A percentile compares a stretch with the other conserved stretches of the same genome.
Conservation (phyloP, 2,888 invertebrate genomes). For the Acanthopleura granulata region DNA sequence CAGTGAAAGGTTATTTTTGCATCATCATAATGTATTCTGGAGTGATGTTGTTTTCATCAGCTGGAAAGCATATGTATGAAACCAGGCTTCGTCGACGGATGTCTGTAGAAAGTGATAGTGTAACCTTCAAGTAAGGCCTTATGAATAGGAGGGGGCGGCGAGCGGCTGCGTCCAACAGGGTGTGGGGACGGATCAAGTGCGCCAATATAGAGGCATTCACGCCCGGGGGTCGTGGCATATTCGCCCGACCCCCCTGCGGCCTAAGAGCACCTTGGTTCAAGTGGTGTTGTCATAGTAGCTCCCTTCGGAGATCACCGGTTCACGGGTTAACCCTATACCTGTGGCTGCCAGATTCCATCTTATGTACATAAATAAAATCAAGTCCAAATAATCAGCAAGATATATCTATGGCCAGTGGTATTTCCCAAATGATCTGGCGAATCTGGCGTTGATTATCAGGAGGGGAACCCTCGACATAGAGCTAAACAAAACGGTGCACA, state of each 20-base stretch:
- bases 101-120: conserved; percentile 12
- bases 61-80: background rate
- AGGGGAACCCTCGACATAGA: no score
- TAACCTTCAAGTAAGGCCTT: background rate
- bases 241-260: background rate
- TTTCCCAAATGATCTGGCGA: conserved; percentile 7
- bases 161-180: background rate
- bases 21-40: conserved; percentile 11
- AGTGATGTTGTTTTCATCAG: conserved; percentile 12
- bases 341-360: background rate
- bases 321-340: background rate
- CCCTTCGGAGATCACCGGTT: background rate
- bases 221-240: conserved; percentile 13
- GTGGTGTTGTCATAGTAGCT: conserved; percentile 1
- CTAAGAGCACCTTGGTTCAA: conserved; percentile 6
- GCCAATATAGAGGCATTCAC: no score
- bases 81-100: background rate
- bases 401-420: background rate
- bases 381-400: background rate
- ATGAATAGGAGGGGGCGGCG: conserved; percentile 10
- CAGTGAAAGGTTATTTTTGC: conserved; percentile 8
- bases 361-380: conserved; percentile 1
- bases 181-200: background rate
- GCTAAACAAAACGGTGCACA: no score
- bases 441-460: background rate